Base-by-base conservation (phyloP, 2,113 vertebrate genomes). In the Egretta garzetta region DNA sequence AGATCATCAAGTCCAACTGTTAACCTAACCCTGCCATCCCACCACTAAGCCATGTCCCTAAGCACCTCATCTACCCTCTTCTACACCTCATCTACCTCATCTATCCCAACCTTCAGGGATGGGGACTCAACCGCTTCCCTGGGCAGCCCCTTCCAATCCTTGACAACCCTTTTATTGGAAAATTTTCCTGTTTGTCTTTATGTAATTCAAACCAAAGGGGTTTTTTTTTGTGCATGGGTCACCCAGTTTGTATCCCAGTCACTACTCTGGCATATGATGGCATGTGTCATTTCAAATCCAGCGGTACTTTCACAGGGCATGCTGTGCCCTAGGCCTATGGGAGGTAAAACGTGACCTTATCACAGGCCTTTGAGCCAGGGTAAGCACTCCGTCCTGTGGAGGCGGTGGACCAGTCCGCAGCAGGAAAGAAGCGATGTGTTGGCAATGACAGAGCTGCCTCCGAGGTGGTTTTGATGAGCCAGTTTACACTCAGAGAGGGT, bases 381-480 rank as follows among this genome's bases (percentile, higher is more conserved):
- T 47, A 22, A 81, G 47, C 43, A 50, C 18, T 35, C 52, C 0
- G 2, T 49, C 41, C 73, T 24, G 30, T 17, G 12, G 37, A 71
- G 27, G 10, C 0, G 0, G 32, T 35, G 21, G 27, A 41, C 47
- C 28, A 15, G 24, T 58, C 58, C 59, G 85, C 4, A 2, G 19
- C 20, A 70, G 26, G 66, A 67, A 37, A 26, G 32, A 13, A 67
- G n/a, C 47, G 8, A 5, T 17, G 19, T 64, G n/a, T 43, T 33
- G 56, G 27, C 64, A 52, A 35, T 39, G 33, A 30, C 39, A 68
- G 56, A 90, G 28, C 47, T 35, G 18, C 43, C 53, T 75, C 60
- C 0, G 0, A 86, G 12, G 33, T 2, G 1, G 9, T 60, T 86
- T 68, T 23, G 33, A 37, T 41, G 73, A 90, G 49, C 23, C 2